Conservation (phyloP, 1,140 invertebrate genomes). For the Hylaeus volcanicus region DNA sequence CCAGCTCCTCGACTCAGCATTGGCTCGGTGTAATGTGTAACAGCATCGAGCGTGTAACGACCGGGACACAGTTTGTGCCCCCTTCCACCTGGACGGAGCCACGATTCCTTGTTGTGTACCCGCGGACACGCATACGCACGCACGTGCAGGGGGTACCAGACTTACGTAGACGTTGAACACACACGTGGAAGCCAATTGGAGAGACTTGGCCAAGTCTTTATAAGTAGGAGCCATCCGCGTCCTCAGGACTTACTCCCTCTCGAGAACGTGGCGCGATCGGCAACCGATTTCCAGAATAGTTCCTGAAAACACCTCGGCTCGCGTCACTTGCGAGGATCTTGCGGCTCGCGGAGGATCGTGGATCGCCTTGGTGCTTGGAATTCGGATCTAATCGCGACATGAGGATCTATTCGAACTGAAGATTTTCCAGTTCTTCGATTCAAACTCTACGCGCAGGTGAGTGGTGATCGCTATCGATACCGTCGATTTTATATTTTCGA, state of each 20-base stretch:
- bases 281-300: constrained; percentile 74
- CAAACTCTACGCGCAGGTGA: constrained; percentile 10
- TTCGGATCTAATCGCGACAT: constrained; percentile 22
- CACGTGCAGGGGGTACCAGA: constrained; percentile 46
- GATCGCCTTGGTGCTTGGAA: not conserved
- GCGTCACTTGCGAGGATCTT: constrained; percentile 10
- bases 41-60: constrained; percentile 60
- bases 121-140: constrained; percentile 43
- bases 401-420: constrained; percentile 1
- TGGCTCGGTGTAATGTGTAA: constrained; percentile 56
- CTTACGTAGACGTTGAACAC: constrained; percentile 44
- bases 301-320: constrained; percentile 41
- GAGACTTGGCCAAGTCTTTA: constrained; percentile 76
- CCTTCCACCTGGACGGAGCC: constrained; percentile 57
- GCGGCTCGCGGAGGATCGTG: constrained; percentile 1
- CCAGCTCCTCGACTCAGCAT: not conserved
- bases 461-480: not conserved
- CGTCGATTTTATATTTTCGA: no score
- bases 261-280: constrained; percentile 77
- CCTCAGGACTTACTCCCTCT: constrained; percentile 80
- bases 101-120: constrained; percentile 58
- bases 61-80: constrained; percentile 60
- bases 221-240: constrained; percentile 80
- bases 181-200: constrained; percentile 62
- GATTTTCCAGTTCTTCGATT: not conserved